Evolutionary conservation across 1,140 invertebrate genomes (phyloP), one percentile per base, ranked within the genome.

Genomic region (Leptestheria dahalacensis): DNA sequence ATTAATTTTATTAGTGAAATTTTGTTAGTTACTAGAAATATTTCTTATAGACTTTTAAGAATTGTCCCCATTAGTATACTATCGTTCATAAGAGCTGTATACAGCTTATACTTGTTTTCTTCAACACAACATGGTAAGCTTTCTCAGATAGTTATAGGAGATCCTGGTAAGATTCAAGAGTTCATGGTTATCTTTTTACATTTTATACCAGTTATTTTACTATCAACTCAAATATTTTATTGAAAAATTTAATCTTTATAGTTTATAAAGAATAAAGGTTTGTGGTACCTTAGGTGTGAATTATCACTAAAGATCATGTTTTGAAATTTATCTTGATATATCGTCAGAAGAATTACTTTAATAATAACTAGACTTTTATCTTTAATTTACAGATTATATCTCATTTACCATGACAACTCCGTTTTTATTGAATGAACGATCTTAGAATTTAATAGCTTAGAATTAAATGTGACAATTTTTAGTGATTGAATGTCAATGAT

Each of bases 21-120:
- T 75, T 69, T 72, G 57, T 75, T 79, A 71, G 72, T 80, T 70
- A 79, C 74, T 75, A 72, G 71, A 67, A 60, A 68, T 66, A 33
- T 78, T 71, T 50, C 15, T 23, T 21, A 24, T 10, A 64, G 62
- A 69, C 62, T 68, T 65, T 51, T n/a, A n/a, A n/a, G n/a, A n/a
- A 73, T 74, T 71, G 62, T 78, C 68, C 69, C 72, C 64, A 70
- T 79, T 67, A 70, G 72, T 63, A 68, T 77, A 64, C 65, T 72
- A 18, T 64, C 62, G 28, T 69, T 69, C 64, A 67, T 68, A 63
- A 62, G 62, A 24, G 52, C 60, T 47, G 49, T 56, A 29, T 70
- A 68, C 66, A 65, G 61, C 60, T 63, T 70, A 65, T 68, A 50
- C 25, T 24, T 59, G 9, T 59, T 48, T 50, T 46, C 47, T 48